Base-by-base conservation (phyloP, 1,140 invertebrate species). In the Drosophila nannoptera region DNA sequence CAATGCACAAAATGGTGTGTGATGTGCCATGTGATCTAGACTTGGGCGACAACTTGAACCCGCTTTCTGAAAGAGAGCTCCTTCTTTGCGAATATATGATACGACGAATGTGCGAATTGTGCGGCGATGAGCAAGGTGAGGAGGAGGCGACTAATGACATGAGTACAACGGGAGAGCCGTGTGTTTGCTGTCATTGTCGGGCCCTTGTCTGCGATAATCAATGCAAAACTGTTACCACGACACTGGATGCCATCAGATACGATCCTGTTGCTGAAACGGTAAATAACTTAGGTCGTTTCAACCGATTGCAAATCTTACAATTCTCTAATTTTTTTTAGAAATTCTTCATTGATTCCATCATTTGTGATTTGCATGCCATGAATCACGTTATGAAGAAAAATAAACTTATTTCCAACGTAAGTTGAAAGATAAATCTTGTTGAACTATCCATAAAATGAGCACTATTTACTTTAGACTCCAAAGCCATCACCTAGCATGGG, bases 321-420 rank as follows among this genome's bases (percentile, higher is more conserved):
- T 45, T 36, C 3, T 22, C 22, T 42, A 0, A 42, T n/a, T 53
- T 4, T 68, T 14, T 52, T 3, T 14, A 89, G 87, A 87, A 86
- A 87, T 86, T 70, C 35, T 88, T 89, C 33, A 87, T 89, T 43
- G 87, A 89, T 33, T 89, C 87, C 0, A 74, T 89, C 4, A 86
- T 89, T 48, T 60, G 71, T 12, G 87, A 89, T 67, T 22, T 89
- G 59, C 66, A 88, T 8, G 67, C 76, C n/a, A 87, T 89, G 87
- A 78, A 89, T 2, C 64, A 87, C 61, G 83, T 86, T 52, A 60
- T 87, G 66, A 58, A 62, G 7, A 70, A 65, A 33, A 81, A 81
- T 38, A 36, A 73, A 31, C 50, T 53, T 0, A 76, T 74, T 49
- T 77, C 82, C 6, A 73, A 82, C 69, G 87, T 88, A 75, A 52